These are phyloP conservation scores for Hemiprocne comata DNA, from an alignment of 2,113 vertebrate genomes.

Conservation along the genomic window DNA sequence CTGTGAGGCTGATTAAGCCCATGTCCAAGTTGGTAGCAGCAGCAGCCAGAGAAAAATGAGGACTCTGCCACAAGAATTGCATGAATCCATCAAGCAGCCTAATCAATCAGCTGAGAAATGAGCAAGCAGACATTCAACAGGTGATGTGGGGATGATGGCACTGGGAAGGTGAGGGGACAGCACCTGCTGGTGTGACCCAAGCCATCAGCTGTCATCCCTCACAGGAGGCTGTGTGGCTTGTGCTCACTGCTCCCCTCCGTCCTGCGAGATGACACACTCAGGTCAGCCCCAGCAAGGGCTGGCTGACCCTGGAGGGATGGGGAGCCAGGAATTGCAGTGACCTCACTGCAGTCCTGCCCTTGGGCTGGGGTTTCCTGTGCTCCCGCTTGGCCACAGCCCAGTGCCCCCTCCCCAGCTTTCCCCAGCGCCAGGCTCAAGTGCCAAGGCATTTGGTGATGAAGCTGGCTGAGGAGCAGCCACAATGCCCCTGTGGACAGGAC, in stretches of 20 bases:
- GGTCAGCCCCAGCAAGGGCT: background rate
- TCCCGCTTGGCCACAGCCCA: background rate
- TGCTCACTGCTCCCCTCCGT: background rate
- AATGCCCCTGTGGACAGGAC: accelerated
- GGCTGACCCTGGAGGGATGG: background rate
- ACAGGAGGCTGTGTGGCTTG: background rate
- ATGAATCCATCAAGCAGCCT: background rate
- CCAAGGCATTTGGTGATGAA: accelerated
- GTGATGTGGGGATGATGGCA: background rate
- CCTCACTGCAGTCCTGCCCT: background rate
- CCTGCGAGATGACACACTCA: background rate
- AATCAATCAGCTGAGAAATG: background rate
- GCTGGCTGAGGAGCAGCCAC: background rate
- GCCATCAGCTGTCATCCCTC: background rate
- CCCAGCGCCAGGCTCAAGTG: background rate
- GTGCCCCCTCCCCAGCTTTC: background rate
- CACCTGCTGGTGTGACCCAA: background rate
- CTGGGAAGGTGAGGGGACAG: background rate
- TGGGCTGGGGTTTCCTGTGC: too few species aligned
- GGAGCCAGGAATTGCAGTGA: accelerated
- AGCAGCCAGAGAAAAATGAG: background rate
- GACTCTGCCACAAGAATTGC: background rate
- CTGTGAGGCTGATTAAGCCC: background rate
- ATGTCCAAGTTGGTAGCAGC: background rate
- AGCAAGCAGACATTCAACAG: background rate